Conservation (phyloP, 2,797 vertebrate species). For the Poecilia wingei region DNA sequence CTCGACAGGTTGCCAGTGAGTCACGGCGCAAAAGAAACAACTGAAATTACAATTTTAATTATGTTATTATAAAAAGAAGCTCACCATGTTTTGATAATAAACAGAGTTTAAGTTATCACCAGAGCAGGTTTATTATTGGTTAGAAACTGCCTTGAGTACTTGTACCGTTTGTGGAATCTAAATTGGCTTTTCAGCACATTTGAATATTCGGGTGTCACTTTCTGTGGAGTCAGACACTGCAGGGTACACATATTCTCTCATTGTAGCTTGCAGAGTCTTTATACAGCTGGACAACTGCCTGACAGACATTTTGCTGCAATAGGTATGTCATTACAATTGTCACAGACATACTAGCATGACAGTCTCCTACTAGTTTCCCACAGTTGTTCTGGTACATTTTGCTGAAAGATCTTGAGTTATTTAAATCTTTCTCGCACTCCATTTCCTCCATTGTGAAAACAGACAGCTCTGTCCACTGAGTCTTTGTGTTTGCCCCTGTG, state of each 20-base stretch:
- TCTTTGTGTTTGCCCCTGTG: conserved; percentile 26
- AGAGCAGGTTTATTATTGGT: not conserved
- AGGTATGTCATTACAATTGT: not conserved
- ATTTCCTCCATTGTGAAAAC: conserved; percentile 8
- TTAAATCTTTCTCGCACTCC: conserved; percentile 1
- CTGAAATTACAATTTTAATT: not conserved
- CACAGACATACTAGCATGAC: not conserved
- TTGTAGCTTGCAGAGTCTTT: conserved; percentile 12
- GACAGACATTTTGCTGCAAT: not conserved
- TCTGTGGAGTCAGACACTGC: not conserved
- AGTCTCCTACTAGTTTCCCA: not conserved
- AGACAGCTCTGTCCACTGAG: conserved; percentile 2
- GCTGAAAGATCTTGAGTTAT: not conserved
- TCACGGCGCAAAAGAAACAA: not conserved
- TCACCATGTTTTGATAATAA: not conserved
- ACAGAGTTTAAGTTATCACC: not conserved
- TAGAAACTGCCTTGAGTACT: not conserved
- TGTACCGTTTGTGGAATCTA: not conserved
- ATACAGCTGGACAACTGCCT: not conserved
- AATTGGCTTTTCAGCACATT: not conserved
- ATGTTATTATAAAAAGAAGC: not conserved
- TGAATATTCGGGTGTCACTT: not conserved
- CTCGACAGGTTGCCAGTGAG: not conserved
- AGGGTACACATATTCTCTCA: not conserved
- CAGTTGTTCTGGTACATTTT: not conserved